Evolutionary conservation across 2,113 vertebrate species (phyloP).

Genomic region (Zosterops hypoxanthus): DNA sequence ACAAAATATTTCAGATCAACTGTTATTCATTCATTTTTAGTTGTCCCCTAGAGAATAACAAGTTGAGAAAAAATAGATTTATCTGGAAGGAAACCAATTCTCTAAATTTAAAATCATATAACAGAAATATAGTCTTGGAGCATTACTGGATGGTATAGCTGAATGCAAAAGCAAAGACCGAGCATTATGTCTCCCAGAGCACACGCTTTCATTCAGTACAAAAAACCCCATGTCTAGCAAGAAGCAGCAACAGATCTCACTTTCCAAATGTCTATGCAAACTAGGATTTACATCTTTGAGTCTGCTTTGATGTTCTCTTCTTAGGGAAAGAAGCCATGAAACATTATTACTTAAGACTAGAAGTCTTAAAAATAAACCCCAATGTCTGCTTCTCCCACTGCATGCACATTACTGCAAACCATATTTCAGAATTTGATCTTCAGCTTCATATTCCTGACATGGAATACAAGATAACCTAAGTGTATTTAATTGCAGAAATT

Average conservation of each 20-base stretch:
- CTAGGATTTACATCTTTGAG: not conserved
- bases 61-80: not conserved
- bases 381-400: not conserved
- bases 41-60: not conserved
- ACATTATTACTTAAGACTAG: too few species aligned
- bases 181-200: not conserved
- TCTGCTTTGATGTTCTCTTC: not conserved
- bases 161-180: not conserved
- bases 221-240: not conserved
- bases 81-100: not conserved
- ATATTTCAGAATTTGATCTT: not conserved
- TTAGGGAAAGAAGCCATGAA: not conserved
- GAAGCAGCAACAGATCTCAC: not conserved
- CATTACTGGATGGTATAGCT: not conserved
- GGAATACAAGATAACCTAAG: not conserved
- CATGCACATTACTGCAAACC: not conserved
- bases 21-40: not conserved
- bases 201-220: not conserved
- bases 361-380: not conserved
- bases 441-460: not conserved
- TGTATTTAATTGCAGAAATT: not conserved
- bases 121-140: not conserved
- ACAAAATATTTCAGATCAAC: not conserved
- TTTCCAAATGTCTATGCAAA: not conserved
- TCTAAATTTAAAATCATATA: not conserved